These are phyloP conservation scores for Lutraria rhynchaena DNA, from an alignment of 1,140 invertebrate species.

Conservation along the genomic window DNA sequence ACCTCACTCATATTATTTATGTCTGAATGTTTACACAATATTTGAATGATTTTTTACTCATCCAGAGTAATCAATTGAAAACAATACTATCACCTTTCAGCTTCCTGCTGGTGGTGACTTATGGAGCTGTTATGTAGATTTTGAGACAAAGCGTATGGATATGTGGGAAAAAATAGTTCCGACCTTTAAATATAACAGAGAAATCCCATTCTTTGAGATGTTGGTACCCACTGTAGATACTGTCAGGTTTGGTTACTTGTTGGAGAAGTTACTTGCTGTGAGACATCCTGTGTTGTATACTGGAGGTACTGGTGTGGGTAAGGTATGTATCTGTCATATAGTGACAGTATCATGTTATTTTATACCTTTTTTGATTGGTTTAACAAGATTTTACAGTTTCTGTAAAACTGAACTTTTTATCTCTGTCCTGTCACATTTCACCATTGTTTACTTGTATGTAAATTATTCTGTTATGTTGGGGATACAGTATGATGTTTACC, in stretches of 20 bases:
- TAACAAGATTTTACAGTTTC: too few relatives aligned
- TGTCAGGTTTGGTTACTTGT: constrained; percentile 84
- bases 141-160: constrained; percentile 86
- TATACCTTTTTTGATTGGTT: too few relatives aligned
- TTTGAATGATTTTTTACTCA: too few relatives aligned
- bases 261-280: constrained; percentile 88
- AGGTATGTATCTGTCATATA: constrained; percentile 83
- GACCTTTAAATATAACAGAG: constrained; percentile 86
- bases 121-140: constrained; percentile 90
- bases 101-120: constrained; percentile 86
- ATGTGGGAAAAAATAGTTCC: constrained; percentile 90
- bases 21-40: too few relatives aligned
- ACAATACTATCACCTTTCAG: constrained; percentile 66
- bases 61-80: neutral
- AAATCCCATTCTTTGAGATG: constrained; percentile 83
- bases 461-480: too few relatives aligned
- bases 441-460: too few relatives aligned
- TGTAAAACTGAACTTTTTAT: too few relatives aligned
- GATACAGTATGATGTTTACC: too few relatives aligned
- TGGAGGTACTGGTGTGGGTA: constrained; percentile 87
- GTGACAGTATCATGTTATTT: too few relatives aligned
- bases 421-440: too few relatives aligned
- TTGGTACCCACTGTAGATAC: constrained; percentile 82
- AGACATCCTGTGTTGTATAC: constrained; percentile 86
- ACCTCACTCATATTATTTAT: too few relatives aligned